Conservation (phyloP, 2,888 invertebrate genomes). For the Troides oblongomaculatus region DNA sequence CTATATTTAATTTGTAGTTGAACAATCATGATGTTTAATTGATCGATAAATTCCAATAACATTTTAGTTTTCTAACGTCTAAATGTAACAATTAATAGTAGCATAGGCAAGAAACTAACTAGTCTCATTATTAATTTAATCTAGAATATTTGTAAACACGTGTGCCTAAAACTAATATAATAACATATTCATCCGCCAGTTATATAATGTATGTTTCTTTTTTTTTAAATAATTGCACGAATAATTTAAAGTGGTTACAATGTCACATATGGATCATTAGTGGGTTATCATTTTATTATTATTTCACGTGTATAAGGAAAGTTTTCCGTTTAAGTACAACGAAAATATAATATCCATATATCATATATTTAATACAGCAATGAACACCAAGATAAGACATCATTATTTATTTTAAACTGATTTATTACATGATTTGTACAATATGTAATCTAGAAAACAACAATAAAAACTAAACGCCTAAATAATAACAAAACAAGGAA, state of each 20-base stretch:
- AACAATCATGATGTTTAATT: conserved; percentile 66
- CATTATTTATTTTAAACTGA: no score
- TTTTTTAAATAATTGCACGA: no score
- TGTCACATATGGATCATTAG: no score
- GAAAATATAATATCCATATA: conserved; percentile 7
- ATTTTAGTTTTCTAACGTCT: conserved; percentile 28
- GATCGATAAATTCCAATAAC: conserved; percentile 52
- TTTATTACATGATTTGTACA: no score
- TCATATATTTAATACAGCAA: background rate
- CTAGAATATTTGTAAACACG: conserved; percentile 70
- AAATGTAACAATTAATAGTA: conserved; percentile 51
- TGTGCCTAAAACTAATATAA: conserved; percentile 67
- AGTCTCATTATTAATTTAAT: conserved; percentile 72
- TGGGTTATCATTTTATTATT: no score
- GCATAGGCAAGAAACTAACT: conserved; percentile 74
- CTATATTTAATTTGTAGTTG: no score
- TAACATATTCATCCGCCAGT: no score
- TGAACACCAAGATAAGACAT: background rate
- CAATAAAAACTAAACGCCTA: no score
- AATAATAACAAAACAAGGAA: no score
- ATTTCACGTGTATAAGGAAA: background rate
- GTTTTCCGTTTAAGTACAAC: conserved; percentile 24
- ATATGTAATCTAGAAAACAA: no score
- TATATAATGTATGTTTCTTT: no score
- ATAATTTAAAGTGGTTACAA: no score